Evolutionary conservation across 2,113 vertebrate species (phyloP).

Genomic region (Neomonachus schauinslandi): DNA sequence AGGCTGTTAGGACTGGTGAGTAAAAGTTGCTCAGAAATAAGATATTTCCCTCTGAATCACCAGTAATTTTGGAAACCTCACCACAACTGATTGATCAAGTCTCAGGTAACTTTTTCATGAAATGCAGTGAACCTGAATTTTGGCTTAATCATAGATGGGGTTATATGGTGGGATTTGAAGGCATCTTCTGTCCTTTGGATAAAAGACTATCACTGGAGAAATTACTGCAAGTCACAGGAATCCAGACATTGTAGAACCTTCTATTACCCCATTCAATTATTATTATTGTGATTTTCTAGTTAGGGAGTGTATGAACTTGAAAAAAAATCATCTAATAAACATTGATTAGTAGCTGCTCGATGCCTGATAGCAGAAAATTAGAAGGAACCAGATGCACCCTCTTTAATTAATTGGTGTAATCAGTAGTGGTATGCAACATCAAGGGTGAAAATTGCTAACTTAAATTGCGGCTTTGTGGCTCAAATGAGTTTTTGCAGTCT

Average conservation of each 20-base stretch:
- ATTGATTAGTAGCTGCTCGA: constrained; percentile 67
- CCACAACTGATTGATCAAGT: not conserved
- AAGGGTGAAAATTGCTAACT: constrained; percentile 67
- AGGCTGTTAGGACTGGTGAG: not conserved
- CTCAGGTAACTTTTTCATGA: not conserved
- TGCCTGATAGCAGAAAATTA: constrained; percentile 73
- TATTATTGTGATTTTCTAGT: constrained; percentile 62
- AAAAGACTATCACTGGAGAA: not conserved
- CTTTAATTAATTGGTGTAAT: constrained; percentile 77
- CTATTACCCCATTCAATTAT: constrained; percentile 32
- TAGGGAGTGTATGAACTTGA: constrained; percentile 60
- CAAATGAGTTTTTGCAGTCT: constrained; percentile 33
- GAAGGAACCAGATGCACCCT: constrained; percentile 74
- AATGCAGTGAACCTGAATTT: not conserved
- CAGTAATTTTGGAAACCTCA: not conserved
- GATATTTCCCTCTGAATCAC: not conserved
- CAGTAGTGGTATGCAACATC: constrained; percentile 56
- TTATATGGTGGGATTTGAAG: not conserved
- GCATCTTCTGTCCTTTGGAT: not conserved
- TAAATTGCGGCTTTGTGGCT: constrained; percentile 67
- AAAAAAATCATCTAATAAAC: constrained; percentile 74
- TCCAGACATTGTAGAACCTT: not conserved
- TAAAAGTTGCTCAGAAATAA: not conserved
- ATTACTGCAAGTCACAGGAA: not conserved
- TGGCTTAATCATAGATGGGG: not conserved